These are phyloP conservation scores for Pterocles gutturalis DNA, from an alignment of 2,113 vertebrate species.

Conservation along the genomic window DNA sequence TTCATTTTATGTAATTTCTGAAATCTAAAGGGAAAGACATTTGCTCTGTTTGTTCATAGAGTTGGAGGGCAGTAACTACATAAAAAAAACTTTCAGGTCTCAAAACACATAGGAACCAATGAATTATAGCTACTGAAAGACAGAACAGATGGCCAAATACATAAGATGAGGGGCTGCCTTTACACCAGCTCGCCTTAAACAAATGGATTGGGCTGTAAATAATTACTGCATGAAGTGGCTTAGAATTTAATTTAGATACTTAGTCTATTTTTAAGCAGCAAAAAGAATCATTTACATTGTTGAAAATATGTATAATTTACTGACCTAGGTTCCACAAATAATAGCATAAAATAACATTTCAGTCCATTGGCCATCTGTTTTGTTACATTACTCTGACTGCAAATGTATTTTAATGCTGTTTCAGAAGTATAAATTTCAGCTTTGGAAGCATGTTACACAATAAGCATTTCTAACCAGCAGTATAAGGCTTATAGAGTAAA, in stretches of 20 bases:
- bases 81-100: not conserved
- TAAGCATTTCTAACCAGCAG: not conserved
- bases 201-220: constrained; percentile 58
- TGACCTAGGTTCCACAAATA: constrained; percentile 13
- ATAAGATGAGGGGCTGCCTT: constrained; percentile 16
- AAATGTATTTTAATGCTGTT: not conserved
- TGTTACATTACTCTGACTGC: constrained; percentile 14
- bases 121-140: not conserved
- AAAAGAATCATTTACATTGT: constrained; percentile 38
- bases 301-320: constrained; percentile 49
- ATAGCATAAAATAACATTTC: not conserved
- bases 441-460: not conserved
- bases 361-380: constrained; percentile 43
- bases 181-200: not conserved
- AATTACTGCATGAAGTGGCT: constrained; percentile 45
- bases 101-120: not conserved
- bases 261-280: constrained; percentile 43
- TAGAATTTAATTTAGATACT: constrained; percentile 49
- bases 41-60: not conserved
- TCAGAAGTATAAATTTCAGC: not conserved
- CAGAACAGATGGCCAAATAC: constrained; percentile 34
- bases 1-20: not conserved
- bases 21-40: not conserved
- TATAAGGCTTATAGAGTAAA: not conserved
- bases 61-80: not conserved